A percentile compares a stretch with the other conserved stretches of the same genome.
Evolutionary conservation across 1,140 invertebrate species (phyloP).

Genomic region (Tetragnatha versicolor): DNA sequence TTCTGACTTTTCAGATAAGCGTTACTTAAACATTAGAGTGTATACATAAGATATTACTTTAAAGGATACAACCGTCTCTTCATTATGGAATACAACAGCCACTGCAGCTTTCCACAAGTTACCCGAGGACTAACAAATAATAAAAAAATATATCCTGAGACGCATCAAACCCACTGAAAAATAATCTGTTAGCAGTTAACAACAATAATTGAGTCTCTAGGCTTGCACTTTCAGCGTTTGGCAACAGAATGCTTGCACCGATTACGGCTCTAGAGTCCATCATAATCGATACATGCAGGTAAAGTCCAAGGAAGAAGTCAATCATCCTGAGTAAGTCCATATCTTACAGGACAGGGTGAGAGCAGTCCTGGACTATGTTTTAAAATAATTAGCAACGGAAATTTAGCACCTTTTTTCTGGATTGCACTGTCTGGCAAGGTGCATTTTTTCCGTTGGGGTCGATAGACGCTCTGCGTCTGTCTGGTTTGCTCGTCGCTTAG

Average conservation of each 20-base stretch:
- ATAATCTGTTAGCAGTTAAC: not conserved
- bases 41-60: too few relatives aligned
- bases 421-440: not conserved
- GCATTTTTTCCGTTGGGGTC: too few relatives aligned
- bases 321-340: too few relatives aligned
- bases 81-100: too few relatives aligned
- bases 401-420: not conserved
- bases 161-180: slow-evolving; percentile 1
- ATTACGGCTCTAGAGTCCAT: not conserved
- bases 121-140: too few relatives aligned
- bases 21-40: too few relatives aligned
- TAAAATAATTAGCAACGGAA: not conserved
- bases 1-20: too few relatives aligned
- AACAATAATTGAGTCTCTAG: slow-evolving; percentile 7
- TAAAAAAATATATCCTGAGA: slow-evolving; percentile 10
- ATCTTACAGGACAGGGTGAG: too few relatives aligned
- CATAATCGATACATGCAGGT: not conserved
- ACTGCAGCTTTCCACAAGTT: too few relatives aligned
- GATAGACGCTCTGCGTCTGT: slow-evolving; percentile 15
- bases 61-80: too few relatives aligned
- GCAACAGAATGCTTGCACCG: not conserved
- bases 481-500: too few relatives aligned
- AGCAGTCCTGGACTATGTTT: not conserved
- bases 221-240: slow-evolving; percentile 14
- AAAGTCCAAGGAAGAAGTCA: too few relatives aligned